Conservation (phyloP, 2,888 invertebrate species). For the Cenopis cana region DNA sequence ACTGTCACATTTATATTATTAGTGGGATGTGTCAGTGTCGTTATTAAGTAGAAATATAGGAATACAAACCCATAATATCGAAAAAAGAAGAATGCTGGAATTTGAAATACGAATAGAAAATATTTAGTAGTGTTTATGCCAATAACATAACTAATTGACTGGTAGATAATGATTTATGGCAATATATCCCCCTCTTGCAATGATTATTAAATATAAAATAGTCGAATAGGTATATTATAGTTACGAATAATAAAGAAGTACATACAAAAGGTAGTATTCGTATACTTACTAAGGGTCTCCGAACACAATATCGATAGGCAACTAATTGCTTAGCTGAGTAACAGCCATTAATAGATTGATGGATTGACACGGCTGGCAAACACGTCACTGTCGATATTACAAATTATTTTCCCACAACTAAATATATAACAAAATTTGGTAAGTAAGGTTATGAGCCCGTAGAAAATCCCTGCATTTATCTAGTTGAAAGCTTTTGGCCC, state of each 20-base stretch:
- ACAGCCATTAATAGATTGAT: constrained; percentile 41
- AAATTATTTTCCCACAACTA: constrained; percentile 26
- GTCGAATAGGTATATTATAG: background rate
- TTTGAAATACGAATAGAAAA: background rate
- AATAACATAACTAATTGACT: too few species aligned
- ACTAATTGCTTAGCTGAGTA: constrained; percentile 31
- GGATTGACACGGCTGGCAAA: constrained; percentile 37
- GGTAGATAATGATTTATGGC: too few species aligned
- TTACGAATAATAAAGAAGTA: constrained; percentile 2
- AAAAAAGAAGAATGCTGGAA: background rate
- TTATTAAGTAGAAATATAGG: too few species aligned
- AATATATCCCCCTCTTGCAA: too few species aligned
- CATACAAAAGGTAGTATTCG: constrained; percentile 31
- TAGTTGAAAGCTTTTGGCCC: constrained; percentile 21
- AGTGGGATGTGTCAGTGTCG: too few species aligned
- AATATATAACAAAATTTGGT: constrained; percentile 25
- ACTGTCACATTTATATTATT: too few species aligned
- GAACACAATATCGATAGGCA: constrained; percentile 23
- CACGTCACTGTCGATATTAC: constrained; percentile 35
- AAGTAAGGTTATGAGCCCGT: background rate
- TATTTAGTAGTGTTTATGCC: background rate
- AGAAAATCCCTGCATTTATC: constrained; percentile 10
- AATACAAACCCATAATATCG: background rate
- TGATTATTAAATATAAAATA: background rate
- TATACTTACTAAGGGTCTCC: constrained; percentile 5